Base-by-base conservation (phyloP, 2,888 invertebrate genomes). In the Sipha maydis region DNA sequence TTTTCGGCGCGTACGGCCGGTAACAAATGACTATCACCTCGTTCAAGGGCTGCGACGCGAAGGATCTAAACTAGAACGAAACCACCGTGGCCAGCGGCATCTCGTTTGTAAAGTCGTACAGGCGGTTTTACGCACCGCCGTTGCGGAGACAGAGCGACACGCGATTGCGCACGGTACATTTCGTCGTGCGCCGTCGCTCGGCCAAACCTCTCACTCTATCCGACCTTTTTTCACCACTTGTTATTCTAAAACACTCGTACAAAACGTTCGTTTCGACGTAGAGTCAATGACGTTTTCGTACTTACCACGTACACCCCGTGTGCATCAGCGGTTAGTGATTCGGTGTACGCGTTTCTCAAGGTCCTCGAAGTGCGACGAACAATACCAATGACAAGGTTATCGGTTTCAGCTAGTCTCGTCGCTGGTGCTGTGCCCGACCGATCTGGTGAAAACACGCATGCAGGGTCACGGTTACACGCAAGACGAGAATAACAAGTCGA, bases 361-460 rank as follows among this genome's bases (percentile, higher is more conserved):
- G 34, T 4, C 34, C 34, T 34, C 4, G 34, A 34, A 34, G 34
- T 34, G 34, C 34, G 34, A 34, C 34, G 34, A 34, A 34, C 34
- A 34, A 34, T 4, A 34, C 2, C 4, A 34, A 34, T 34, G 4
- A 34, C 34, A 2, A 34, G 5, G 41, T n/a, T 41, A 3, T 41
- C 41, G 41, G 8, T 41, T 41, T 7, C 48, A 83, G 83, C 98
- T 99, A 92, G 99, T 99, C 92, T 98, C 99, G 0, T 97, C 99
- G 0, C 94, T 99, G 90, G 96, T 98, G 0, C 93, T 99, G 38
- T 99, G 99, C 91, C 99, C 99, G 0, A 99, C 99, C 0, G 99
- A 99, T 92, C 93, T 99, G 89, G 95, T 99, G 90, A 99, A 99
- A 93, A 99, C 99, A 92, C 96, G 97, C 91, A 93, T 99, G 83